Evolutionary conservation across 2,113 vertebrate species (phyloP).

Genomic region (Gobio gobio): DNA sequence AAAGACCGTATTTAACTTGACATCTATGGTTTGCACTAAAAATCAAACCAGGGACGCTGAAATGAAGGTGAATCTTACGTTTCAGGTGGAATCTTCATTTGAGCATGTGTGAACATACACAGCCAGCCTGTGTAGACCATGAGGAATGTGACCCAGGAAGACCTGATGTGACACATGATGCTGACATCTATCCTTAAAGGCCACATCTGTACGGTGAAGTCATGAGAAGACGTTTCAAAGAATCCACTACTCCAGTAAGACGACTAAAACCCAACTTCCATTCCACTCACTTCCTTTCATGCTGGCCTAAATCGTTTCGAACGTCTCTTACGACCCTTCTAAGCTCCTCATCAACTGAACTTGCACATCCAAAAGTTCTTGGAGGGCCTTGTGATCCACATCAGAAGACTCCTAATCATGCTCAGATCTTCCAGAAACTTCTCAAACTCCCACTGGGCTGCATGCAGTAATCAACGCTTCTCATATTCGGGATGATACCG

Average conservation of each 20-base stretch:
- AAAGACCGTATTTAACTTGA: neutral
- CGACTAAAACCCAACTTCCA: constrained; percentile 31
- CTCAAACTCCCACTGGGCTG: neutral
- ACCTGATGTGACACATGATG: constrained; percentile 59
- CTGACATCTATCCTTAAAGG: constrained; percentile 23
- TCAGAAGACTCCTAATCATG: neutral
- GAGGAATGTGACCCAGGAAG: constrained; percentile 61
- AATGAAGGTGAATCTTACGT: constrained; percentile 78
- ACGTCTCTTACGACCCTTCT: neutral
- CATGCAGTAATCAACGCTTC: neutral
- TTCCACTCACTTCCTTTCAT: constrained; percentile 56
- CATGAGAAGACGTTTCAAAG: constrained; percentile 16
- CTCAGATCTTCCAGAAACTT: constrained; percentile 39
- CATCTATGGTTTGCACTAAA: too few relatives aligned
- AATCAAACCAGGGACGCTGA: neutral
- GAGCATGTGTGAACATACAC: constrained; percentile 71
- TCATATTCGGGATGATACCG: constrained; percentile 15
- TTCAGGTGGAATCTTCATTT: constrained; percentile 88
- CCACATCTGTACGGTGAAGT: neutral
- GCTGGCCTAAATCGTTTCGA: constrained; percentile 30
- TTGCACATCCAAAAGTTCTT: constrained; percentile 10
- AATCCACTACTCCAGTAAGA: constrained; percentile 19
- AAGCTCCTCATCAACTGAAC: constrained; percentile 18
- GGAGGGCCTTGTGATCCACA: constrained; percentile 12
- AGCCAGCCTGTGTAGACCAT: constrained; percentile 73